Conservation (phyloP, 2,888 invertebrate genomes). For the Trichogramma dendrolimi region DNA sequence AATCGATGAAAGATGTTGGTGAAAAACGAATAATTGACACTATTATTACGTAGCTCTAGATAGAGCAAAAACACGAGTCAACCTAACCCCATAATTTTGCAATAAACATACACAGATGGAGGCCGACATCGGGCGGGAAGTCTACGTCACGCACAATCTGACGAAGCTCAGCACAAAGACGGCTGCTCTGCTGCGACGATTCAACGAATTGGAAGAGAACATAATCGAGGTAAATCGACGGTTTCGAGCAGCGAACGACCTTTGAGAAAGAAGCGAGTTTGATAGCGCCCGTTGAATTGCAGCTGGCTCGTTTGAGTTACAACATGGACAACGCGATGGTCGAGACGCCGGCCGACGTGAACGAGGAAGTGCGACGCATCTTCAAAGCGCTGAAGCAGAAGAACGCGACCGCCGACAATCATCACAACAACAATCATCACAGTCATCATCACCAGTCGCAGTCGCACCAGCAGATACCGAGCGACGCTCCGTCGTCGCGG, state of each 20-base stretch:
- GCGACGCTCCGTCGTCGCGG: neutral
- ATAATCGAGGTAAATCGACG: slow-evolving; percentile 40
- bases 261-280: neutral
- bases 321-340: slow-evolving; percentile 42
- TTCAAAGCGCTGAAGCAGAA: slow-evolving; percentile 14
- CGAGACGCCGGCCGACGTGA: slow-evolving; percentile 44
- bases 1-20: slow-evolving; percentile 42
- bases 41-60: neutral
- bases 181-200: slow-evolving; percentile 32
- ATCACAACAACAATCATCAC: too few relatives aligned
- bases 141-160: slow-evolving; percentile 41
- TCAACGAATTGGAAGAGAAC: slow-evolving; percentile 38
- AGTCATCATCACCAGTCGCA: neutral
- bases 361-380: slow-evolving; percentile 40
- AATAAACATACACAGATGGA: slow-evolving; percentile 35
- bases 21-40: neutral
- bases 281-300: neutral
- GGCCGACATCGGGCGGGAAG: slow-evolving; percentile 40
- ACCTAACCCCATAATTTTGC: neutral
- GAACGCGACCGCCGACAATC: neutral
- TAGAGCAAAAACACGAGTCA: neutral
- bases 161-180: slow-evolving; percentile 39
- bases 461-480: neutral
- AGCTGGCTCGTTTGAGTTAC: slow-evolving; percentile 44
- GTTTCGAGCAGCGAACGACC: neutral